Evolutionary conservation across 2,113 vertebrate genomes (phyloP).

Genomic region (Menura novaehollandiae): DNA sequence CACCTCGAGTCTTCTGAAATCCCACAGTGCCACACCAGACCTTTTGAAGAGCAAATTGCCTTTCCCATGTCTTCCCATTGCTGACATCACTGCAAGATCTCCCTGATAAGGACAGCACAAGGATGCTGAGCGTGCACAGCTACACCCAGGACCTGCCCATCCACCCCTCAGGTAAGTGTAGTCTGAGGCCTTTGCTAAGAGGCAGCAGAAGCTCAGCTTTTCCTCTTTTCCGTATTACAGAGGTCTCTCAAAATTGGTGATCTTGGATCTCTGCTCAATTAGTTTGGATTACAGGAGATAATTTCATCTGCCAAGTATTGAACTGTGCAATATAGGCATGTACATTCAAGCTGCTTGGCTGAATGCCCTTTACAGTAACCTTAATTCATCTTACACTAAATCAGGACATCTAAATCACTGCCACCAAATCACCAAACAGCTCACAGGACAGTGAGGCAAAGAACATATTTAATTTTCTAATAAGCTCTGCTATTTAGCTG

Average conservation of each 20-base stretch:
- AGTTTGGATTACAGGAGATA: background rate
- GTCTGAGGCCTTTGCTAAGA: background rate
- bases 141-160: background rate
- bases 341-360: background rate
- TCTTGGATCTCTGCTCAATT: background rate
- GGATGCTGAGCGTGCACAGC: background rate
- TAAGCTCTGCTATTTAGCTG: background rate
- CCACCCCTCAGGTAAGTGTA: too few relatives aligned
- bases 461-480: background rate
- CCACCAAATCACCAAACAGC: background rate
- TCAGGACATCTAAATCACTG: background rate
- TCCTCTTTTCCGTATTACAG: background rate
- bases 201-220: background rate
- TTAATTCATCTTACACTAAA: background rate
- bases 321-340: background rate
- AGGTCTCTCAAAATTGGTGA: background rate
- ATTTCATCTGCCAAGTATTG: background rate
- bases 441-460: background rate
- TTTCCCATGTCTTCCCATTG: background rate
- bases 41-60: background rate
- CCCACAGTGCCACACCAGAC: accelerated
- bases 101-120: background rate
- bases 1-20: background rate
- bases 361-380: background rate
- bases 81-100: background rate